phyloP scores from a whole-genome alignment of 2,888 invertebrate genomes.

The Habrosyne pyritoides region DNA sequence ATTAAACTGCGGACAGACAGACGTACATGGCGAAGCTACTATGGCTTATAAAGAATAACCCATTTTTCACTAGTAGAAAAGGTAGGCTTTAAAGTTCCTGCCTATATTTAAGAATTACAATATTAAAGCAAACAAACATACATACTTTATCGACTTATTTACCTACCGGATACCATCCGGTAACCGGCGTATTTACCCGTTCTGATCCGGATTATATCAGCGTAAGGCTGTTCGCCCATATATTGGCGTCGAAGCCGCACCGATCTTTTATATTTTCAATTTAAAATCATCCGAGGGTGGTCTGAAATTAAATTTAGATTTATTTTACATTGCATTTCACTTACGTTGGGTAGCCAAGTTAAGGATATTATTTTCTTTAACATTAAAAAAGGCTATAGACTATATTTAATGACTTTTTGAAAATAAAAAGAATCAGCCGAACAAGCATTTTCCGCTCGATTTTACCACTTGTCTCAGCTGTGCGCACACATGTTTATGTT shows the following conservation, averaged over 20 bases:
- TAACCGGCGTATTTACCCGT: conserved; percentile 34
- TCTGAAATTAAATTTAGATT: conserved; percentile 8
- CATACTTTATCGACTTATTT: conserved; percentile 5
- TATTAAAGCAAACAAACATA: background rate
- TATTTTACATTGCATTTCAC: background rate
- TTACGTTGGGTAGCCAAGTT: background rate
- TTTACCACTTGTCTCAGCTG: no score
- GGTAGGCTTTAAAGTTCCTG: no score
- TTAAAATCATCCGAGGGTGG: conserved; percentile 2
- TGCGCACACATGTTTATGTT: no score
- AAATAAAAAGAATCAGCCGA: no score
- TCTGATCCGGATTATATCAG: conserved; percentile 46
- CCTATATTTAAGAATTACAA: no score
- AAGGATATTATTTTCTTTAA: background rate
- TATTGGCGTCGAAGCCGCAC: conserved; percentile 28
- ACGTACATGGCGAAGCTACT: no score
- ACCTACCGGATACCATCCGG: conserved; percentile 7
- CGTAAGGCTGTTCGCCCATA: conserved; percentile 48
- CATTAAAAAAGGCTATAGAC: background rate
- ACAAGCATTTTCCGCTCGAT: no score
- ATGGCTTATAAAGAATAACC: no score
- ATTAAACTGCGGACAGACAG: no score
- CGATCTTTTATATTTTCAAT: conserved; percentile 21
- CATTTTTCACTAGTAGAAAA: no score
- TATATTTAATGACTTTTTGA: no score